Evolutionary conservation across 2,113 vertebrate genomes (phyloP), one percentile per base, ranked within the genome.

Genomic region (Ciconia maguari): DNA sequence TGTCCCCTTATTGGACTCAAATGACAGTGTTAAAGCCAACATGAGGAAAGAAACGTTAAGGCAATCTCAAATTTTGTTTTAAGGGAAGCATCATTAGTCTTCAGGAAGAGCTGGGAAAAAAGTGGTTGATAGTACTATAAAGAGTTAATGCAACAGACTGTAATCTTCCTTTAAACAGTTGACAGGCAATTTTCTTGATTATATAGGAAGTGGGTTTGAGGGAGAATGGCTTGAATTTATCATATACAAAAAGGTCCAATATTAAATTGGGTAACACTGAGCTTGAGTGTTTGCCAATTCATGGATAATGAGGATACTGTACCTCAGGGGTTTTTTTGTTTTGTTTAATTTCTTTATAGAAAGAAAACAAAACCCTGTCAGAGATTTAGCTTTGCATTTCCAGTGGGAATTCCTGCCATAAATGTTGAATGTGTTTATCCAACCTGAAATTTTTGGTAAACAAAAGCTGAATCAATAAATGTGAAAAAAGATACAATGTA

Each of bases 371-470:
- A 94, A 54, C 6, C 29, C 30, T 62, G 13, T 66, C 72, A 93
- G 90, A 83, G 89, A 87, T 93, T 92, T 95, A 89, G 61, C 74
- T 92, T 92, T 54, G 27, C 34, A 61, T 87, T 94, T 96, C 91
- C 83, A 93, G 27, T 76, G 94, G 83, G 91, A 92, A 88, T 95
- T 96, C 52, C 78, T 96, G 95, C 66, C 89, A 88, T 89, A 92
- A 89, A 65, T 62, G 65, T 79, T 89, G 78, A 93, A 65, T 82
- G 80, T 93, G 68, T 83, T 93, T 95, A 97, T 89, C 66, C 74
- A 97, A 78, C 83, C 89, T 96, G 91, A 97, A 92, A 80, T 78
- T 94, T 94, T 94, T 83, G 58, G 58, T 89, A 96, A 96, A 96
- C 91, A 92, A 85, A 93, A 94, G 38, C 27, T 72, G 55, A 68